Conservation (phyloP, 2,888 invertebrate species). For the Synanthedon myopaeformis region DNA sequence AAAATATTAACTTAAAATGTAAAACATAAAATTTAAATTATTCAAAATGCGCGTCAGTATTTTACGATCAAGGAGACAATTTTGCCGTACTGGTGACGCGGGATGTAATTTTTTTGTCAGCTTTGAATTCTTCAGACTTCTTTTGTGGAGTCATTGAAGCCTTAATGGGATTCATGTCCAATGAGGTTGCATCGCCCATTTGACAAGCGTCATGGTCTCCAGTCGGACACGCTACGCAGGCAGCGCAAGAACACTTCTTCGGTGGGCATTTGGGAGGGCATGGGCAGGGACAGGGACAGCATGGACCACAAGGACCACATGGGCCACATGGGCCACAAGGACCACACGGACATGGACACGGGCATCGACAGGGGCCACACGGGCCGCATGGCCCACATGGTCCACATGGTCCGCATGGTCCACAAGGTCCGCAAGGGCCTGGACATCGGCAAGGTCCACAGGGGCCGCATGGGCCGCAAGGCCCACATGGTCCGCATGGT, state of each 20-base stretch:
- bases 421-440: constrained; percentile 10
- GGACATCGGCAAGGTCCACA: constrained; percentile 7
- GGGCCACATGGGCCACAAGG: constrained; percentile 17
- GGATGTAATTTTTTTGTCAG: too few relatives aligned
- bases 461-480: constrained; percentile 19
- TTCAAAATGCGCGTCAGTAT: too few relatives aligned
- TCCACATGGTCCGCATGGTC: constrained; percentile 19
- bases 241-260: constrained; percentile 15
- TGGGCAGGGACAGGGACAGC: constrained; percentile 11
- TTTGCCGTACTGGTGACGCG: too few relatives aligned
- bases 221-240: constrained; percentile 16
- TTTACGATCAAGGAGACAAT: too few relatives aligned
- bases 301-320: constrained; percentile 17
- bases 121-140: too few relatives aligned
- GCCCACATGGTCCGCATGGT: constrained; percentile 18
- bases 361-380: constrained; percentile 16
- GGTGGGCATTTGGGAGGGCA: constrained; percentile 15
- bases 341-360: constrained; percentile 19
- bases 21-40: too few relatives aligned
- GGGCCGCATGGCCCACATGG: constrained; percentile 19
- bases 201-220: constrained; percentile 1
- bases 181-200: too few relatives aligned
- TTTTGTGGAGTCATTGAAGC: too few relatives aligned
- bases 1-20: too few relatives aligned
- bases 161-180: too few relatives aligned